Conservation (phyloP, 1,140 invertebrate genomes). For the Andrena cerasifolii region DNA sequence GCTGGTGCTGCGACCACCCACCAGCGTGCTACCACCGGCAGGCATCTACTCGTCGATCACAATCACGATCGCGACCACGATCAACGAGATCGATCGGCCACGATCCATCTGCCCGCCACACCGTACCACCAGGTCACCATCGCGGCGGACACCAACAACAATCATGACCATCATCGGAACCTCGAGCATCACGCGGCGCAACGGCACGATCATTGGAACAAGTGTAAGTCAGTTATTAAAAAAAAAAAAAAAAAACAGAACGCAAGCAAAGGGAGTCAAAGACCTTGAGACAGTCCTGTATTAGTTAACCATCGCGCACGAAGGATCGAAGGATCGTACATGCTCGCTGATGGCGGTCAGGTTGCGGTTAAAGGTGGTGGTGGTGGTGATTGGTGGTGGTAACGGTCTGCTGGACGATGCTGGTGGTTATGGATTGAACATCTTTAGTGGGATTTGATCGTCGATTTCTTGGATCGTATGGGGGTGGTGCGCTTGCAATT, state of each 20-base stretch:
- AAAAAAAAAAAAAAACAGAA: background rate
- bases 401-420: slow-evolving; percentile 14
- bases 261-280: slow-evolving; percentile 17
- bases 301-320: slow-evolving; percentile 8
- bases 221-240: slow-evolving; percentile 76
- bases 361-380: slow-evolving; percentile 59
- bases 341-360: slow-evolving; percentile 55
- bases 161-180: slow-evolving; percentile 79
- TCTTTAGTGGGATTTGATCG: background rate
- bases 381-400: slow-evolving; percentile 59
- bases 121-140: slow-evolving; percentile 69
- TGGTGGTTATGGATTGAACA: slow-evolving; percentile 21
- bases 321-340: slow-evolving; percentile 3
- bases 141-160: slow-evolving; percentile 79
- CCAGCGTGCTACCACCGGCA: slow-evolving; percentile 55
- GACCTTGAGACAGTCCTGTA: slow-evolving; percentile 33
- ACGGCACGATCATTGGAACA: slow-evolving; percentile 78
- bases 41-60: slow-evolving; percentile 62
- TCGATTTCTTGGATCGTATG: no score
- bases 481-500: no score
- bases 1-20: slow-evolving; percentile 66
- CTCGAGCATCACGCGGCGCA: slow-evolving; percentile 73
- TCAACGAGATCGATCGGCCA: slow-evolving; percentile 52
- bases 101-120: slow-evolving; percentile 55
- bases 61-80: slow-evolving; percentile 56